A percentile compares a stretch with the other conserved stretches of the same genome.
phyloP scores from a whole-genome alignment of 2,113 vertebrate genomes.

The Rhinolophus ferrumequinum region DNA sequence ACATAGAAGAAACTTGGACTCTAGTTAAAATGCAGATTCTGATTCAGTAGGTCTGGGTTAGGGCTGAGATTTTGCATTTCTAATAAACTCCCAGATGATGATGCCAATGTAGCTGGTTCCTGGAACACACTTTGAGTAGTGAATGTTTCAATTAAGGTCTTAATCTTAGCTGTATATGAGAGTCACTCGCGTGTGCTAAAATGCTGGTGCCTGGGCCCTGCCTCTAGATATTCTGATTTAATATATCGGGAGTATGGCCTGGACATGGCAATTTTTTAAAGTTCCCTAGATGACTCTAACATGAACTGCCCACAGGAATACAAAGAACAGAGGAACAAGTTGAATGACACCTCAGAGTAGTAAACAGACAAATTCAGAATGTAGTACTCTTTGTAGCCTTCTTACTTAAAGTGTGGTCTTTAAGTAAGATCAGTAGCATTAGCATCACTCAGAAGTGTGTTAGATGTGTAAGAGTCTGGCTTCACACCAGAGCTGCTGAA shows the following conservation, averaged over 20 bases:
- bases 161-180: background rate
- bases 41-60: background rate
- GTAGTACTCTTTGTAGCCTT: background rate
- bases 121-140: background rate
- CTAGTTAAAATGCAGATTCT: background rate
- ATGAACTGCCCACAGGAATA: background rate
- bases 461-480: background rate
- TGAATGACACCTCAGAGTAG: background rate
- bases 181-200: conserved; percentile 4
- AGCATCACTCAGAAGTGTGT: background rate
- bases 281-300: background rate
- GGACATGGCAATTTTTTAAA: background rate
- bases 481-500: background rate
- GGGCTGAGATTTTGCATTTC: background rate
- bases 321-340: background rate
- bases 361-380: background rate
- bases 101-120: background rate
- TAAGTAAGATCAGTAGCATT: background rate
- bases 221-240: background rate
- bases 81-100: background rate
- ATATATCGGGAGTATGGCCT: background rate
- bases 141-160: background rate
- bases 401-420: background rate
- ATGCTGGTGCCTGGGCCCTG: background rate
- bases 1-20: background rate